Evolutionary conservation across 2,797 vertebrate species (phyloP).

Genomic region (Uromys caudimaculatus): DNA sequence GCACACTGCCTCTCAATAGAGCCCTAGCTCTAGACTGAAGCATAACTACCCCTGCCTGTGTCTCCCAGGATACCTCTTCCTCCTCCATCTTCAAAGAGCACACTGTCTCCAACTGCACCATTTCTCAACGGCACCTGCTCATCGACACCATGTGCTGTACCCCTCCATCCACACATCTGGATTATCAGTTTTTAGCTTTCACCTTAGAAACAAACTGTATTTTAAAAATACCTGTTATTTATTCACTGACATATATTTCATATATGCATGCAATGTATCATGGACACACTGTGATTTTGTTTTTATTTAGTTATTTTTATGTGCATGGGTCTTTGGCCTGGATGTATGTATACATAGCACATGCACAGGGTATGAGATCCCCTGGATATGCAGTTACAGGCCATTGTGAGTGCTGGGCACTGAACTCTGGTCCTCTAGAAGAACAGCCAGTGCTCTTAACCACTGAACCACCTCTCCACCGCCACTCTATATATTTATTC

Average conservation of each 20-base stretch:
- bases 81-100: neutral
- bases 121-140: neutral
- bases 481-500: neutral
- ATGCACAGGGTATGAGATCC: neutral
- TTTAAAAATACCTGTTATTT: neutral
- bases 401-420: neutral
- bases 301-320: too few species aligned
- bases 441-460: neutral
- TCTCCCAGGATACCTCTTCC: neutral
- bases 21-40: neutral
- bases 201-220: neutral
- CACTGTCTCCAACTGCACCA: accelerated
- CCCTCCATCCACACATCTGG: neutral
- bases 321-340: neutral
- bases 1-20: neutral
- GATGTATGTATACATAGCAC: neutral
- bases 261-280: too few species aligned
- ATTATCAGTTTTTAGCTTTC: neutral
- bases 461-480: neutral
- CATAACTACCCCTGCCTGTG: neutral
- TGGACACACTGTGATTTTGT: neutral
- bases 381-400: neutral
- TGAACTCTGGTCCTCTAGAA: neutral
- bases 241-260: neutral
- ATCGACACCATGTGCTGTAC: neutral